These are phyloP conservation scores for Python bivittatus DNA, from an alignment of 2,113 vertebrate species.

Conservation along the genomic window DNA sequence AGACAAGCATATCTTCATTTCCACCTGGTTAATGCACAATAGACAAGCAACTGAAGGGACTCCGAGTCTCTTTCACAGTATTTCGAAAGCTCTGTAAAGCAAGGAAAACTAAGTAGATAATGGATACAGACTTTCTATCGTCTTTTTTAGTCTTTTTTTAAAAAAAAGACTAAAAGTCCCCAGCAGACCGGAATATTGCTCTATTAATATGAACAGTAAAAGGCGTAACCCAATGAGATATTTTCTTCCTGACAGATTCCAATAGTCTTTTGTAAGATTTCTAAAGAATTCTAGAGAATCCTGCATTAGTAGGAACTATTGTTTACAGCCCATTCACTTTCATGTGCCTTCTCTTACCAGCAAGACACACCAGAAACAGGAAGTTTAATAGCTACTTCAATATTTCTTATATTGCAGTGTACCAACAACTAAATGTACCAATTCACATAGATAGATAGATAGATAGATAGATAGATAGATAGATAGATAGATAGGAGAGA, in stretches of 20 bases:
- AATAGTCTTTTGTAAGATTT: not conserved
- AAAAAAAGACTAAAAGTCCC: too few species aligned
- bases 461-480: too few species aligned
- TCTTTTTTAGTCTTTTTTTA: too few species aligned
- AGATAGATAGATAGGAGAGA: too few species aligned
- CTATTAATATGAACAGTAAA: not conserved
- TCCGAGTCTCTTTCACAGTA: not conserved
- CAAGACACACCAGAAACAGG: not conserved
- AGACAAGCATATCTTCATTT: not conserved
- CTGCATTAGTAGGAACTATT: not conserved
- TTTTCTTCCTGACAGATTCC: not conserved
- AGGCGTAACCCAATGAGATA: not conserved
- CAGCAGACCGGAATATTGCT: not conserved
- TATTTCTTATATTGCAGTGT: not conserved
- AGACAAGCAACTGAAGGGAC: not conserved
- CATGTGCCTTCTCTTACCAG: not conserved
- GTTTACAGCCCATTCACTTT: not conserved
- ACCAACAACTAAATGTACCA: not conserved
- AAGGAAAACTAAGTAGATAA: not conserved
- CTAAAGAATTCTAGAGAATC: not conserved
- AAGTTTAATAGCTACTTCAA: not conserved
- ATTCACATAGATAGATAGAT: not conserved
- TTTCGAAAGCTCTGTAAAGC: not conserved
- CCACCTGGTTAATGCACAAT: not conserved
- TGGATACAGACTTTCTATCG: not conserved